Conservation (phyloP, 2,888 invertebrate species). For the Idaea dimidiata region DNA sequence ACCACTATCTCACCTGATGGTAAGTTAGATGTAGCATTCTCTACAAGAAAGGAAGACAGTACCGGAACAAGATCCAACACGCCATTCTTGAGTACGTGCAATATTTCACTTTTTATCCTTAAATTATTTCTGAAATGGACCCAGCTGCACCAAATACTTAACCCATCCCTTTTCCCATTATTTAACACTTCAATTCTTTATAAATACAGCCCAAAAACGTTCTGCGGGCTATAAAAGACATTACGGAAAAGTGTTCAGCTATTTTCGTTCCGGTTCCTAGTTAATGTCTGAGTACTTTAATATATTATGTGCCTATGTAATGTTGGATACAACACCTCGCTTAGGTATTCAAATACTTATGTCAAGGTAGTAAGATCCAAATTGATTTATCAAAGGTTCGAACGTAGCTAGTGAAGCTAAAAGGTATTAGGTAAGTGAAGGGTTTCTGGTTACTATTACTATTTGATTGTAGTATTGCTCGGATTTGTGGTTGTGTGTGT, state of each 20-base stretch:
- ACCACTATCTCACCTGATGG: too few species aligned
- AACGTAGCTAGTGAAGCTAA: neutral
- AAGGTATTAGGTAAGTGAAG: slow-evolving; percentile 1
- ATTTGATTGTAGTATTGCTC: neutral
- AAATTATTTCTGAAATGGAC: neutral
- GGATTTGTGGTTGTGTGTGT: neutral
- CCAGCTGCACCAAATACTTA: neutral
- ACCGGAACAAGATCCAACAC: too few species aligned
- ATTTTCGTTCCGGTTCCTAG: neutral
- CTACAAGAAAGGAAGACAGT: too few species aligned
- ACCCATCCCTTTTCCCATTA: neutral
- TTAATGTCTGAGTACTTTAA: slow-evolving; percentile 2
- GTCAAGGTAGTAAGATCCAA: neutral
- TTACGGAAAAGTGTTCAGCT: slow-evolving; percentile 3
- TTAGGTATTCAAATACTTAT: neutral
- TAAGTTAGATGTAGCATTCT: too few species aligned
- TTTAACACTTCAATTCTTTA: slow-evolving; percentile 1
- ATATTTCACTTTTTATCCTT: neutral
- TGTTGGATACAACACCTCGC: neutral
- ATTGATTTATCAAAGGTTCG: neutral
- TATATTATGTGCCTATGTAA: neutral
- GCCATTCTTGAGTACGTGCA: too few species aligned
- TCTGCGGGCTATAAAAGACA: slow-evolving; percentile 5
- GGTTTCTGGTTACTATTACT: neutral
- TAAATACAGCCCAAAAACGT: neutral